Conservation (phyloP, 1,140 invertebrate genomes). For the Procambarus virginalis region DNA sequence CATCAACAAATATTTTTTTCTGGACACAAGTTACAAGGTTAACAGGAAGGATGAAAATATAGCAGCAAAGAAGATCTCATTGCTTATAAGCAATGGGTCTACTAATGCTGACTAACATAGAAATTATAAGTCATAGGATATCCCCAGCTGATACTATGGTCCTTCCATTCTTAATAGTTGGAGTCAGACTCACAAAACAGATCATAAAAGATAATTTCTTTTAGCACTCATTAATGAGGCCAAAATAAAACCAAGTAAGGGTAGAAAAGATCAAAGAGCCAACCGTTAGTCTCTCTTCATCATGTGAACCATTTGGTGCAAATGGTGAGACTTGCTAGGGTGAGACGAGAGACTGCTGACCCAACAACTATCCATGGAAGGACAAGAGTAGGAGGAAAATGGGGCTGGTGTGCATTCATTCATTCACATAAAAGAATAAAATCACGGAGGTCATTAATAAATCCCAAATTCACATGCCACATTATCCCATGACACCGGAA, state of each 20-base stretch:
- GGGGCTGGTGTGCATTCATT: constrained; percentile 38
- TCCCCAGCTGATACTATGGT: constrained; percentile 36
- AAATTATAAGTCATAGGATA: constrained; percentile 23
- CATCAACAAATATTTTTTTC: constrained; percentile 19
- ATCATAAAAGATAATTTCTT: constrained; percentile 5
- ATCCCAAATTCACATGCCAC: constrained; percentile 18
- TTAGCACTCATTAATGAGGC: constrained; percentile 17
- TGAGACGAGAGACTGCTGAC: constrained; percentile 61
- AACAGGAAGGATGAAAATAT: constrained; percentile 11
- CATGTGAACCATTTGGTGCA: constrained; percentile 64
- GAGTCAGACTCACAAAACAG: constrained; percentile 47
- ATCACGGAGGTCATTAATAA: constrained; percentile 14
- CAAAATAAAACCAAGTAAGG: constrained; percentile 23
- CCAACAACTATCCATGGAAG: constrained; percentile 64
- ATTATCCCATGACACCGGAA: constrained; percentile 4
- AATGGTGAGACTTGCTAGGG: constrained; percentile 63
- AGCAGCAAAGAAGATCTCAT: not conserved
- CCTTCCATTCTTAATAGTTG: constrained; percentile 62
- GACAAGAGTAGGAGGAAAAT: constrained; percentile 42
- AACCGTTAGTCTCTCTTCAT: constrained; percentile 49
- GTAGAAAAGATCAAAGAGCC: constrained; percentile 34
- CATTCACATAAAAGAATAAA: constrained; percentile 11
- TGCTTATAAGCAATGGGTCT: not conserved
- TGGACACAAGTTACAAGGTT: not conserved
- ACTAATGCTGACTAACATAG: constrained; percentile 9